Evolutionary conservation across 1,140 invertebrate species (phyloP), one percentile per base, ranked within the genome.

Genomic region (Euglossa dilemma): DNA sequence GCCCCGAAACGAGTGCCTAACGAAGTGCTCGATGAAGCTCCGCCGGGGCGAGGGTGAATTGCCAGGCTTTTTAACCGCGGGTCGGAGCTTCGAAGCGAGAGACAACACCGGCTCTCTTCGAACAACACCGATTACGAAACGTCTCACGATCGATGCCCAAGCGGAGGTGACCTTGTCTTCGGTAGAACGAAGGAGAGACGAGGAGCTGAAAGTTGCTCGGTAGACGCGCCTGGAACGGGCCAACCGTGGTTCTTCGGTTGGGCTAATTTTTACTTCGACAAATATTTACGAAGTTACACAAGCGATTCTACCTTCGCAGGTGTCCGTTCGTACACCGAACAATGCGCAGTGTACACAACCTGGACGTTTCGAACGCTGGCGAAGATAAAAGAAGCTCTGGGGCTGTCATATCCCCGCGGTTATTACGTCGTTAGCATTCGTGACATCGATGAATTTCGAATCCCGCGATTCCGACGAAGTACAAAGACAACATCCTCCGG

Each of bases 311-410:
- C 28, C 23, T n/a, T 25, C 23, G 71, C n/a, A n/a, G n/a, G 47
- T 52, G 28, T 23, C 23, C 20, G 71, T 36, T 6, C 73, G 86
- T 54, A 25, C 71, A 85, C 75, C 79, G 80, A 84, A 77, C 69
- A 66, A 76, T 47, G 45, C 45, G 54, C 6, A n/a, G 14, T 23
- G 52, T 43, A 72, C 20, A 72, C 23, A 70, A 52, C n/a, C 67
- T 52, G 6, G 47, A 20, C 25, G 28, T 23, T 12, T 16, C 36
- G 70, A 56, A 71, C 36, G 50, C 36, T 36, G 11, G 1, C 43
- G 20, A 36, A 14, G 70, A 71, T 71, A 56, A 71, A 71, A 23
- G 25, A 11, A 56, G 20, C 20, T 23, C 25, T 8, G 28, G 28
- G 11, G 70, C 28, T 54, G 54, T 54, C 70, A 36, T 71, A 20